A percentile compares a stretch with the other conserved stretches of the same genome.
Conservation (phyloP, 2,113 vertebrate genomes). For the Entomyzon cyanotis region DNA sequence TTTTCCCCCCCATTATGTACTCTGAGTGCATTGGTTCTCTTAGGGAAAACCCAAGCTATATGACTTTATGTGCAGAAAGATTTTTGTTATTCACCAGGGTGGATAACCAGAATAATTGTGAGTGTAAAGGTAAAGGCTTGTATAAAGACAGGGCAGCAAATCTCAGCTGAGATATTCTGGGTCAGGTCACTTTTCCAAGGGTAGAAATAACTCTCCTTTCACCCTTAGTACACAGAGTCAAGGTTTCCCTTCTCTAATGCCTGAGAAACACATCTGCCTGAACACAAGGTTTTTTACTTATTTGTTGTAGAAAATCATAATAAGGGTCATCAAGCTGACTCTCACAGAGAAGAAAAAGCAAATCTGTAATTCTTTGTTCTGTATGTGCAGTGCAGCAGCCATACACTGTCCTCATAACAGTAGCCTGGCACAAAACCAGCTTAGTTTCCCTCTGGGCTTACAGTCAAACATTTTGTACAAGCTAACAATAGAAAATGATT, state of each 20-base stretch:
- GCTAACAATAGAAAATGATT: constrained; percentile 65
- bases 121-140: not conserved
- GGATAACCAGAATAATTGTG: not conserved
- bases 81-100: not conserved
- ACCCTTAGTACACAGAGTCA: not conserved
- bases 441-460: not conserved
- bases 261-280: not conserved
- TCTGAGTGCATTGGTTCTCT: not conserved
- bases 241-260: not conserved
- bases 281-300: not conserved
- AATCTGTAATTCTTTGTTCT: constrained; percentile 44
- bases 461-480: constrained; percentile 46
- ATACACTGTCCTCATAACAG: not conserved
- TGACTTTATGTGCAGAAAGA: not conserved
- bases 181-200: not conserved
- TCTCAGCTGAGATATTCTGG: not conserved
- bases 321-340: not conserved
- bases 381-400: not conserved
- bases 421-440: not conserved
- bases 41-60: not conserved
- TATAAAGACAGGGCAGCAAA: not conserved
- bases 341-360: not conserved
- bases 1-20: accelerated
- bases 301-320: not conserved
- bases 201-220: not conserved